Base-by-base conservation (phyloP, 1,140 invertebrate genomes). In the Bombus sibiricus region DNA sequence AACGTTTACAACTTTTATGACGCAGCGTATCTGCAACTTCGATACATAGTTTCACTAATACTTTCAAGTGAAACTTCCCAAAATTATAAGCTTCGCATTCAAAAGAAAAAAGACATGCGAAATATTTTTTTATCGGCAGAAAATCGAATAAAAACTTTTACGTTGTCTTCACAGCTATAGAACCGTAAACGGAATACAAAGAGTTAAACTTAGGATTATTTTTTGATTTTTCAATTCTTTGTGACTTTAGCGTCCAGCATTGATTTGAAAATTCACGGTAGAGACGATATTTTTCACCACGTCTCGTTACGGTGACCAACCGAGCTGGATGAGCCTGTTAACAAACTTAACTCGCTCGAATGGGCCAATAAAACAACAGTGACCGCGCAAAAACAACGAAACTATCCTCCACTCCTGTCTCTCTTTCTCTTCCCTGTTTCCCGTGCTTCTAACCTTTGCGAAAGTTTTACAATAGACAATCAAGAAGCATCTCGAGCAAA, bases 331-430 rank as follows among this genome's bases (percentile, higher is more conserved):
- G 81, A 77, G n/a, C 47, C 64, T 2, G 28, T 15, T 43, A 84
- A 78, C 43, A 43, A 78, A 78, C 47, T 78, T 43, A 71, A 62
- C 64, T 34, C 37, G 47, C 47, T 53, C 47, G 47, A 53, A 53
- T 53, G 47, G 18, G 5, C 15, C 39, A 28, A 32, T 73, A 25
- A 53, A 68, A 68, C 68, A 68, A 68, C 59, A 37, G 28, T 15
- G 41, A 5, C 34, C 62, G 28, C 13, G 34, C 25, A 41, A 62
- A 84, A 79, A 72, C 83, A 71, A 79, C 41, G 18, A 79, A 62
- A 79, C 57, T n/a, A 47, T 28, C 32, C n/a, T 25, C 0, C 39
- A 2, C 5, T 12, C 9, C 10, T 25, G 41, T 28, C n/a, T 15
- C 57, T 25, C 22, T 22, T 1, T 59, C 57, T 59, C 25, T 59